Conservation (phyloP, 2,888 invertebrate species). For the Chouioia cunea region DNA sequence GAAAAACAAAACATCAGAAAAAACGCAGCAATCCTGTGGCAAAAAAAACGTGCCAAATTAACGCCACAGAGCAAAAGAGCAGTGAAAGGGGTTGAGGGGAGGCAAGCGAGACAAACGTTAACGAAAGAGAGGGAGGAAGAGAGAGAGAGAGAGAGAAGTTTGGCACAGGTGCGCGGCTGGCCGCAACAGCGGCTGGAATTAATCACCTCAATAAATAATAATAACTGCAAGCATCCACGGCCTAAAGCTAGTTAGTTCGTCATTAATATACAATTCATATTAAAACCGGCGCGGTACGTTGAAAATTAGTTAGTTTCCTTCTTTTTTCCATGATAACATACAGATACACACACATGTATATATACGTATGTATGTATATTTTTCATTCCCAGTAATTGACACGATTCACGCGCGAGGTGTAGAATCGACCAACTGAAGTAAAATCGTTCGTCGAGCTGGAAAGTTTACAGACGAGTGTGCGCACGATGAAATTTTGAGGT, state of each 20-base stretch:
- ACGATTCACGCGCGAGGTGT: conserved; percentile 4
- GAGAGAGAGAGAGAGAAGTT: neutral
- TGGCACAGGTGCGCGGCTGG: conserved; percentile 54
- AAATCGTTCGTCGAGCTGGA: neutral
- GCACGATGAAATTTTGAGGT: conserved; percentile 18
- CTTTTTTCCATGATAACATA: too few relatives aligned
- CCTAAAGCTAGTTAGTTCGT: conserved; percentile 58
- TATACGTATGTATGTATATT: too few relatives aligned
- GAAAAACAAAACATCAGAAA: too few relatives aligned
- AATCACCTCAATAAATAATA: conserved; percentile 68
- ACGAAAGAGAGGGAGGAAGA: neutral
- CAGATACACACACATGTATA: too few relatives aligned
- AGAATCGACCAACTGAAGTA: neutral
- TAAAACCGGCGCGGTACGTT: conserved; percentile 57
- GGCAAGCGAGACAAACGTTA: neutral
- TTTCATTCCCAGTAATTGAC: neutral
- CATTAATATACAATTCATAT: conserved; percentile 68
- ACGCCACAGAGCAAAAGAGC: too few relatives aligned
- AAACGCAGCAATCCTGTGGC: too few relatives aligned
- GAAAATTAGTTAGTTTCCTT: conserved; percentile 47
- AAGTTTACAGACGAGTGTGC: conserved; percentile 1
- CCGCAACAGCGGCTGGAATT: conserved; percentile 63
- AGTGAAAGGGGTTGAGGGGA: too few relatives aligned
- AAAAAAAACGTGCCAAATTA: too few relatives aligned
- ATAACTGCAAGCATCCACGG: conserved; percentile 57